These are phyloP conservation scores for Colletes latitarsis DNA, from an alignment of 1,140 invertebrate genomes.

Conservation along the genomic window DNA sequence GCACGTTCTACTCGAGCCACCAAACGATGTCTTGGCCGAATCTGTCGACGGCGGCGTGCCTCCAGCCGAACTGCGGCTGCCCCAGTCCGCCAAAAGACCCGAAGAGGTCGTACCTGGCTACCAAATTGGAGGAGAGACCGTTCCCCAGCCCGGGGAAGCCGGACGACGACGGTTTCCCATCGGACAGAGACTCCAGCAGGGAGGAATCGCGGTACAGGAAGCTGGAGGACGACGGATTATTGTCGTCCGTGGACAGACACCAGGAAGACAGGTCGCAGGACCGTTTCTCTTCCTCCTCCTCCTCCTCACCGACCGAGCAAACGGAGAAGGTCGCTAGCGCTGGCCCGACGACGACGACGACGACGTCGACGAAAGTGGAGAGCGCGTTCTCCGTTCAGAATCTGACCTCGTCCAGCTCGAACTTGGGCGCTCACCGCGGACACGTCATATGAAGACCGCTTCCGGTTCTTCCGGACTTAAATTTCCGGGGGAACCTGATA, in stretches of 20 bases:
- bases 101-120: slow-evolving; percentile 68
- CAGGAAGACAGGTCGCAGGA: slow-evolving; percentile 72
- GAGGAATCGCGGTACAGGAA: slow-evolving; percentile 68
- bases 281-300: slow-evolving; percentile 70
- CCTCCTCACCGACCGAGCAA: slow-evolving; percentile 54
- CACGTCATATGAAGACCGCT: slow-evolving; percentile 92
- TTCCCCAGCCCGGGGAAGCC: slow-evolving; percentile 69
- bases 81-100: slow-evolving; percentile 74
- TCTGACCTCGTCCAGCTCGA: slow-evolving; percentile 74
- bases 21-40: slow-evolving; percentile 79
- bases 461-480: slow-evolving; percentile 86
- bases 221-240: slow-evolving; percentile 51
- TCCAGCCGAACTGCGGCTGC: slow-evolving; percentile 74
- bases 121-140: slow-evolving; percentile 71
- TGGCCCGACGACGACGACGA: slow-evolving; percentile 48
- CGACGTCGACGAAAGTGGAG: slow-evolving; percentile 38
- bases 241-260: slow-evolving; percentile 53
- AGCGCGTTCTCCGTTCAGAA: slow-evolving; percentile 78
- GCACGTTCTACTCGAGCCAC: slow-evolving; percentile 79
- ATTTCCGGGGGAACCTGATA: slow-evolving; percentile 80
- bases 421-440: slow-evolving; percentile 63
- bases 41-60: slow-evolving; percentile 61
- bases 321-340: slow-evolving; percentile 38
- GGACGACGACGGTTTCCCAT: slow-evolving; percentile 70
- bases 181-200: slow-evolving; percentile 64